These are phyloP conservation scores for Nycteola revayana DNA, from an alignment of 2,888 invertebrate species.

Conservation along the genomic window DNA sequence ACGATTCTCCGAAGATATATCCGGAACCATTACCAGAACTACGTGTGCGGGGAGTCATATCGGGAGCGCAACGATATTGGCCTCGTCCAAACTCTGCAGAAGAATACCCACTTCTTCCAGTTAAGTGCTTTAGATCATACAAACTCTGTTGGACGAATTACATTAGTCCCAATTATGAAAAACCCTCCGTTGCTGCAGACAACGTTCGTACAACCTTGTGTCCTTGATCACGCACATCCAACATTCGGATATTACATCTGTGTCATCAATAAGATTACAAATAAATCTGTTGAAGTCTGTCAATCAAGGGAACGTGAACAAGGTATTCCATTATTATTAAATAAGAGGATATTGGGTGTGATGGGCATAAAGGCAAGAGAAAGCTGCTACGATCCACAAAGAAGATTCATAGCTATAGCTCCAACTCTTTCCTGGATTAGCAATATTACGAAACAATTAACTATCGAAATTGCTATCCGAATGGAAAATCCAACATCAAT, in stretches of 20 bases:
- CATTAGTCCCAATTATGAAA: slow-evolving; percentile 34
- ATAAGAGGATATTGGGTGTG: slow-evolving; percentile 43
- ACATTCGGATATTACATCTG: slow-evolving; percentile 43
- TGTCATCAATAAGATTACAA: slow-evolving; percentile 25
- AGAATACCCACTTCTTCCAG: slow-evolving; percentile 23
- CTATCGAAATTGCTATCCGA: too few species aligned
- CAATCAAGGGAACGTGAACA: slow-evolving; percentile 24
- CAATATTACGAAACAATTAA: slow-evolving; percentile 17
- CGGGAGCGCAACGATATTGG: slow-evolving; percentile 28
- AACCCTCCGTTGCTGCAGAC: slow-evolving; percentile 27
- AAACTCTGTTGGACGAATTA: slow-evolving; percentile 38
- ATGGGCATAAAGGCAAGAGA: slow-evolving; percentile 20
- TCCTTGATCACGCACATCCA: slow-evolving; percentile 6
- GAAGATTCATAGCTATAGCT: slow-evolving; percentile 36
- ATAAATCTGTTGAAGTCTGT: slow-evolving; percentile 20
- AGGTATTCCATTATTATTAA: slow-evolving; percentile 50
- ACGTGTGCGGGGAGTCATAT: slow-evolving; percentile 6
- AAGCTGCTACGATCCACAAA: slow-evolving; percentile 30
- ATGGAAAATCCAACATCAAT: too few species aligned
- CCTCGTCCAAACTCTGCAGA: slow-evolving; percentile 18
- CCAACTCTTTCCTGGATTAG: slow-evolving; percentile 47
- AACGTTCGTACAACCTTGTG: slow-evolving; percentile 40
- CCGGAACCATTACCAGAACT: slow-evolving; percentile 28
- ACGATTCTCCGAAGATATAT: slow-evolving; percentile 23
- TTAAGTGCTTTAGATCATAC: slow-evolving; percentile 38